Evolutionary conservation across 1,140 invertebrate genomes (phyloP), one percentile per base, ranked within the genome.

Genomic region (Neodiprion lecontei): DNA sequence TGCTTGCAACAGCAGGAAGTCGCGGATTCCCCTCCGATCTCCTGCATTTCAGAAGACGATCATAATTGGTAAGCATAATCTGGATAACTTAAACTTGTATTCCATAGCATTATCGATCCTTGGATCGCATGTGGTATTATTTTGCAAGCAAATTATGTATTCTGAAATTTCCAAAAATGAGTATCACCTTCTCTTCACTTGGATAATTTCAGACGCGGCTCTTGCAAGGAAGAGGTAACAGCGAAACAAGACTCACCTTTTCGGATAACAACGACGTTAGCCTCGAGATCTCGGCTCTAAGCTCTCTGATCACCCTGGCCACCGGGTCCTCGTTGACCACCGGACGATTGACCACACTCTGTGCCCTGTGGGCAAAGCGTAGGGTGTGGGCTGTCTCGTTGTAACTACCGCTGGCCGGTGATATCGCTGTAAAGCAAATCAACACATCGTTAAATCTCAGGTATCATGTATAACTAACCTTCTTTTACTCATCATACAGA

Each of bases 311-410:
- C 49, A 90, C 88, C 76, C 86, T 90, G 72, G 91, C 88, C 75
- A 90, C 89, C 66, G 91, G 88, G 84, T 93, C 92, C 84, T 93
- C 91, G 84, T 92, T 92, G 77, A 93, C 89, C 75, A 92, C 89
- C 69, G 92, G 92, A 78, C 89, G 89, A 81, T 93, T 93, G 79
- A 93, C 90, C 77, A 95, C 91, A 79, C 91, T 92, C 76, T 94
- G 92, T 69, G 92, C 90, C 76, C 93, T 88, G 79, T 93, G 89
- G 79, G 93, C 91, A 90, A 94, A 92, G 67, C 93, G 89, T 28
- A 94, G 87, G 10, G 92, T 94, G 73, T 92, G 92, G 21, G 93
- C 89, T n/a, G 92, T 94, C 82, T 94, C 92, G 76, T 90, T 91
- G 87, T 93, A 93, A 84, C 91, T 92, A 48, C 88, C 87, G 73